Evolutionary conservation across 2,797 vertebrate genomes (phyloP), one percentile per base, ranked within the genome.

Genomic region (Danio jaintianensis): DNA sequence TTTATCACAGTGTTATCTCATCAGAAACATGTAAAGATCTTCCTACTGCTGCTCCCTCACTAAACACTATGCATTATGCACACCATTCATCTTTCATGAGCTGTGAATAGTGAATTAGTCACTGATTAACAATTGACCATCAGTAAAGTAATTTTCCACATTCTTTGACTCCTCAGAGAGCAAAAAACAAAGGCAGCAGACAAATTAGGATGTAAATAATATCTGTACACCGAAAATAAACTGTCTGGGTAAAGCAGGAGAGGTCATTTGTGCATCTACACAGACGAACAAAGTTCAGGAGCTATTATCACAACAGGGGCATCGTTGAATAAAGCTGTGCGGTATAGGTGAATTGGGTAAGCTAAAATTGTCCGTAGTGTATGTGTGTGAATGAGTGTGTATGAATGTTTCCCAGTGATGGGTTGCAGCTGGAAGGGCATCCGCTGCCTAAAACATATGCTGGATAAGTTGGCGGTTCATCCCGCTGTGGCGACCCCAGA

Each of bases 41-140:
- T 61, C 55, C 64, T 78, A 7, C 20, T 11, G 53, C 76, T 70
- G 55, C 36, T 20, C 42, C 53, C 53, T 73, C 53, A 9, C 71
- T 71, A 70, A 81, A 79, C 76, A 71, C 80, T 36, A 53, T 75
- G 64, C 75, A 75, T 79, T 75, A 70, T 81, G 82, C 82, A 84
- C 50, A 69, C 8, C 18, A 55, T 84, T 47, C 58, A 84, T 79
- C 73, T 82, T 84, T 84, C 64, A 84, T 74, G 79, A 82, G 77
- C 64, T 75, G 64, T 71, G 76, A 82, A 79, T 82, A 82, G 71
- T 62, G 78, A 48, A 71, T 82, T 82, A 84, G 80, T 84, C 83
- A 48, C 75, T 67, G 83, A 71, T 82, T 84, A 82, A 82, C 83
- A 75, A 82, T 58, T 84, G 83, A 84, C 80, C 76, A 71, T 43